These are phyloP conservation scores for Caenorhabditis sp. DNA, from an alignment of 2,888 invertebrate genomes.

Conservation along the genomic window DNA sequence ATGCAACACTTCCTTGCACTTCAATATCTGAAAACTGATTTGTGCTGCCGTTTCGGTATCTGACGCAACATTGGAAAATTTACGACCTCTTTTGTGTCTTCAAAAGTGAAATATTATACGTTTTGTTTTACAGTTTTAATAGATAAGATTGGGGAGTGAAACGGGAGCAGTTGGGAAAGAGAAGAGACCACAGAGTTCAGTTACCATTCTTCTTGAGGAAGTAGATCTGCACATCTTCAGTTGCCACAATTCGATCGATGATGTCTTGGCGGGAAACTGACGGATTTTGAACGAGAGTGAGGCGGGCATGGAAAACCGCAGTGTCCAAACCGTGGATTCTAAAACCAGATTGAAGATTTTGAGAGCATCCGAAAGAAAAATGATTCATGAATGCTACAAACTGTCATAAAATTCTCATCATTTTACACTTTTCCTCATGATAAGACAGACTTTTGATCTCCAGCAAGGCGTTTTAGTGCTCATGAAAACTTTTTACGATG, in stretches of 20 bases:
- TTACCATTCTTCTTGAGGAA: conserved; percentile 53
- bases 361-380: too few relatives aligned
- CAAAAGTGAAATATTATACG: conserved; percentile 35
- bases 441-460: not conserved
- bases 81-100: conserved; percentile 32
- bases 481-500: not conserved
- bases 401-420: not conserved
- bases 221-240: conserved; percentile 56
- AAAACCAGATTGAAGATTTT: too few relatives aligned
- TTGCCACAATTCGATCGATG: conserved; percentile 49
- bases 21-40: conserved; percentile 44
- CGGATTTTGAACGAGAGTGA: conserved; percentile 19
- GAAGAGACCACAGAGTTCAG: conserved; percentile 31
- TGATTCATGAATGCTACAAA: too few relatives aligned
- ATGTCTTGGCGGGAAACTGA: conserved; percentile 56
- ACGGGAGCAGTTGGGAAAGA: not conserved
- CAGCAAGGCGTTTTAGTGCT: not conserved
- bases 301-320: conserved; percentile 55
- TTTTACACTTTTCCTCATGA: not conserved
- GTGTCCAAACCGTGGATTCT: conserved; percentile 57
- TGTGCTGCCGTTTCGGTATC: conserved; percentile 28
- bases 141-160: conserved; percentile 32
- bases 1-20: conserved; percentile 23
- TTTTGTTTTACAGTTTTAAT: conserved; percentile 20
- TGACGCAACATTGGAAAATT: conserved; percentile 47